Base-by-base conservation (phyloP, 2,888 invertebrate genomes). In the Chelonus formosanus region DNA sequence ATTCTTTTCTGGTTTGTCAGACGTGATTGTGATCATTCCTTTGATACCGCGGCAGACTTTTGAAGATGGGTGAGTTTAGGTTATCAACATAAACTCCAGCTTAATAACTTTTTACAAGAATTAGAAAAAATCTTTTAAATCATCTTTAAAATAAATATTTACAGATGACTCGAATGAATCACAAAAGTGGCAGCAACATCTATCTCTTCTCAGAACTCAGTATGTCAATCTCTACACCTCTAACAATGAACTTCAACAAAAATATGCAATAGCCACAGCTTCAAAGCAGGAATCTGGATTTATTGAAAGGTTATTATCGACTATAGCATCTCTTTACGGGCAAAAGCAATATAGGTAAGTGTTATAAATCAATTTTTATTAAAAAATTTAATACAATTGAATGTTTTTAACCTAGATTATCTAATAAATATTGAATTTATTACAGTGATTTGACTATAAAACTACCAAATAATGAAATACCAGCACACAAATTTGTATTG, bases 401-500 rank as follows among this genome's bases (percentile, higher is more conserved):
- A 40, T 40, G 40, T 40, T 3, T 40, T 40, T 40, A 6, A 40
- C 40, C 40, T 20, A 2, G 1, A 20, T 20, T 1, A 20, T 20
- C 20, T 20, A 20, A 1, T 20, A 20, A 20, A 20, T 20, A 20
- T 20, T 20, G 2, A 20, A 20, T 59, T 36, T 50, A 36, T 69
- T 83, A 60, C 79, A 90, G 96, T 73, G 97, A 97, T 84, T 87
- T 97, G 70, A 88, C 85, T 63, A 90, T 97, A 60, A 90, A 90
- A 80, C 86, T 97, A 32, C 88, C 89, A 72, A 90, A 89, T 76
- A 89, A 89, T 78, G 87, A 88, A 47, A 88, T 95, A 80, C 91
- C 91, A 3, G 96, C 92, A 1, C 98, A 98, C 84, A 94, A 94
- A 84, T 92, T 97, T 86, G 92, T 98, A 6, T 85, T 98, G 20